Evolutionary conservation across 2,888 invertebrate genomes (phyloP).

Genomic region (Drosophila ezoana): DNA sequence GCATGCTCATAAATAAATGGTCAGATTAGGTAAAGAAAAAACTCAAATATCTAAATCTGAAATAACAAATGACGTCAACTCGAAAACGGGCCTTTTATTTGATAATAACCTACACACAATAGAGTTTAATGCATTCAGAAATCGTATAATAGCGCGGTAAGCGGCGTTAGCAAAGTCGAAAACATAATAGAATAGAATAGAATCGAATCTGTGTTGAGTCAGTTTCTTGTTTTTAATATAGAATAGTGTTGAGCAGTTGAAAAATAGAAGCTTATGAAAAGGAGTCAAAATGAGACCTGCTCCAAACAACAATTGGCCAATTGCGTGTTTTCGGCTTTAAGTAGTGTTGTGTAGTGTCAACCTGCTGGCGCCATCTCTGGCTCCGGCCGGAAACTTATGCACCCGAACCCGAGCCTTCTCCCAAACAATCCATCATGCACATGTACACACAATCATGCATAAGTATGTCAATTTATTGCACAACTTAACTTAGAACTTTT

Average conservation of each 20-base stretch:
- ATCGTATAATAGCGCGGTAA: constrained; percentile 28
- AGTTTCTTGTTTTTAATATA: background rate
- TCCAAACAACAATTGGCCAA: background rate
- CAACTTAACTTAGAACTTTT: constrained; percentile 51
- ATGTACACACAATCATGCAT: constrained; percentile 10
- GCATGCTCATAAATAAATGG: constrained; percentile 51
- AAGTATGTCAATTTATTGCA: constrained; percentile 39
- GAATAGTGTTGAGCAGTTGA: constrained; percentile 1
- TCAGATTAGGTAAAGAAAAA: constrained; percentile 51
- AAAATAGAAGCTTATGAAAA: background rate
- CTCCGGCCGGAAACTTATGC: constrained; percentile 19
- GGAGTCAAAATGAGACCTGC: background rate
- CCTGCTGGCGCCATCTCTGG: constrained; percentile 23
- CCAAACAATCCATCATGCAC: constrained; percentile 4
- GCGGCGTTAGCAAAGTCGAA: constrained; percentile 2
- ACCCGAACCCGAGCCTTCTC: background rate
- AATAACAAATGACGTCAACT: constrained; percentile 58
- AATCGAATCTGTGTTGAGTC: constrained; percentile 2
- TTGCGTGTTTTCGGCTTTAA: background rate
- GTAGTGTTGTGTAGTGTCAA: no score
- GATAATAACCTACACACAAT: constrained; percentile 39
- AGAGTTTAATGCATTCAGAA: constrained; percentile 34
- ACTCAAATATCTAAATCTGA: constrained; percentile 13
- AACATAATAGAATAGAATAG: background rate
- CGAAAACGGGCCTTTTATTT: constrained; percentile 37